Base-by-base conservation (phyloP, 2,888 invertebrate genomes). In the Drosophila birchii region DNA sequence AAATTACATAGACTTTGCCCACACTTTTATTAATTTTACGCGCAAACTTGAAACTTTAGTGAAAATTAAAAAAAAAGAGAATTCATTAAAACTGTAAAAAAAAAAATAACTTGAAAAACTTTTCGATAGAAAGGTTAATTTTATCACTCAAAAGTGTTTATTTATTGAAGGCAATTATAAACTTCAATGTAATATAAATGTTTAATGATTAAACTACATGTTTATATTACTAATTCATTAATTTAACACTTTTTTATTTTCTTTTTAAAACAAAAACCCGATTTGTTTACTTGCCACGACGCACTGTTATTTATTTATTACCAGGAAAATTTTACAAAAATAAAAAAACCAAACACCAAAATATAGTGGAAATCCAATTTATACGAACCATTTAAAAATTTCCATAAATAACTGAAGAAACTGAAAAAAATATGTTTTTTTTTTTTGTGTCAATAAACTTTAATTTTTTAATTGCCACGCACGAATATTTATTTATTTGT, bases 401-500 rank as follows among this genome's bases (percentile, higher is more conserved):
- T 34, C 8, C 8, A 9, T 16, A 18, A 32, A 32, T 12, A 34
- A 20, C 18, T 20, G 5, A 20, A 18, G 12, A 32, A 49, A 53
- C 51, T 32, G 3, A 29, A 47, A 34, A 53, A 51, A 34, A 20
- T 18, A 7, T 12, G 5, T 32, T 4, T 12, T 7, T 29, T 6
- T 29, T 7, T n/a, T 29, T n/a, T 0, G n/a, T n/a, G n/a, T n/a
- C n/a, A 12, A 32, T 11, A 51, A n/a, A 16, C 7, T 29, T 16
- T n/a, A 4, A 36, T 69, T 45, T 16, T 69, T 53, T 16, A 14
- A 20, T 47, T 47, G n/a, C 4, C 55, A 43, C 68, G 55, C 67
- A 20, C 67, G 20, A 44, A 12, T 66, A 44, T 11, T 16, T 23
- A 11, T 20, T 61, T 26, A 11, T 43, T 61, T 49, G 2, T 49